phyloP scores from a whole-genome alignment of 2,888 invertebrate genomes.

The Automeris io region DNA sequence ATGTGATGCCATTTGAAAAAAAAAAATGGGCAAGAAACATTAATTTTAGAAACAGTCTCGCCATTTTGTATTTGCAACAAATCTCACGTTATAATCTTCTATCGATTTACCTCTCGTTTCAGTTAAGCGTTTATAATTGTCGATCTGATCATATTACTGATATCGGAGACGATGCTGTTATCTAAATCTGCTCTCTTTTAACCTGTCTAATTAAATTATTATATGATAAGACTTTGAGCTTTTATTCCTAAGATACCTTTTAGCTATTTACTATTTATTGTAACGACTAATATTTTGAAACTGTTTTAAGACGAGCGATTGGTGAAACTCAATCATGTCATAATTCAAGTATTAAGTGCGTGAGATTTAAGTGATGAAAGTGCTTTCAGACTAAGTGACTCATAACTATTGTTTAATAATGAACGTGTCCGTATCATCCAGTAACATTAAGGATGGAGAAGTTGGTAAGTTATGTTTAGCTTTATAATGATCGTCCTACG shows the following conservation, averaged over 20 bases:
- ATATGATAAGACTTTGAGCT: too few relatives aligned
- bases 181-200: not conserved
- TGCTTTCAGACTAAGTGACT: not conserved
- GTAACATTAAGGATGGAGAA: conserved; percentile 26
- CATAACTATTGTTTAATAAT: conserved; percentile 1
- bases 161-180: not conserved
- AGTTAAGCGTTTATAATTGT: not conserved
- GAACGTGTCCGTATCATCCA: conserved; percentile 9
- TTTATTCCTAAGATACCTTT: too few relatives aligned
- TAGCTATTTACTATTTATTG: too few relatives aligned
- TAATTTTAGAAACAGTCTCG: not conserved
- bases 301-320: too few relatives aligned
- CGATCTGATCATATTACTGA: conserved; percentile 1
- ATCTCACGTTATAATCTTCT: not conserved
- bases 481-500: conserved; percentile 6
- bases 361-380: conserved; percentile 3
- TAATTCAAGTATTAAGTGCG: not conserved
- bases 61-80: not conserved
- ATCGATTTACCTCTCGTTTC: conserved; percentile 1
- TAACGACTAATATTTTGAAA: too few relatives aligned
- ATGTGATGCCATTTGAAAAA: not conserved
- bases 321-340: not conserved
- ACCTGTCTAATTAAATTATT: too few relatives aligned
- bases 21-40: not conserved
- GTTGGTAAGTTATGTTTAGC: conserved; percentile 8